phyloP scores from a whole-genome alignment of 2,113 vertebrate genomes.

The Ptilorrhoa leucosticta region DNA sequence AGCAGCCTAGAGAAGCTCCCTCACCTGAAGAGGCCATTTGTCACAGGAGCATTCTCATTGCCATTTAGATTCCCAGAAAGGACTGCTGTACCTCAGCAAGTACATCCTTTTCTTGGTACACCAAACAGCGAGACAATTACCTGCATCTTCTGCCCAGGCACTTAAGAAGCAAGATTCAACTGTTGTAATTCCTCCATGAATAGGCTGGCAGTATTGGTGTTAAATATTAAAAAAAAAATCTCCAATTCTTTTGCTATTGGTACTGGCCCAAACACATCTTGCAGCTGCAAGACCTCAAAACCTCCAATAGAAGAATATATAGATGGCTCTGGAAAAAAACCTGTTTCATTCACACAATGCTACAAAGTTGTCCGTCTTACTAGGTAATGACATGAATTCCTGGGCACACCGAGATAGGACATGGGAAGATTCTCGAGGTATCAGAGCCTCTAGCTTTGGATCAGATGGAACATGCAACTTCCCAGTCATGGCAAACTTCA shows the following conservation, averaged over 20 bases:
- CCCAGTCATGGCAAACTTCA: neutral
- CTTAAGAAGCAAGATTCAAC: neutral
- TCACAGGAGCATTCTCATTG: neutral
- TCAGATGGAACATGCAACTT: neutral
- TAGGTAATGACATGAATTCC: neutral
- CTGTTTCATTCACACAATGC: neutral
- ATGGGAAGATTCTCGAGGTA: neutral
- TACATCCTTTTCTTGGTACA: fast-evolving
- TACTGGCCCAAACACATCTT: neutral
- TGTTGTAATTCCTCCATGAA: neutral
- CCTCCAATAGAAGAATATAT: neutral
- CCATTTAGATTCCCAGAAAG: neutral
- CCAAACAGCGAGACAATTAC: neutral
- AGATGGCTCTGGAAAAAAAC: neutral
- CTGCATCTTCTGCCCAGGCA: neutral
- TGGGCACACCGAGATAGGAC: neutral
- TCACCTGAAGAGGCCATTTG: neutral
- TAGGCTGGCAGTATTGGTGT: neutral
- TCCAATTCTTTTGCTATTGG: neutral
- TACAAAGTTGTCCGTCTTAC: neutral
- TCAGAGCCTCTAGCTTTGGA: neutral
- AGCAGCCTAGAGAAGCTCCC: neutral
- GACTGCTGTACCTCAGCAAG: fast-evolving
- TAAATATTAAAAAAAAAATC: neutral
- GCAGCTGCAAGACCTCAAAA: neutral